Conservation (phyloP, 2,113 vertebrate species). For the Mesembrinibis cayennensis region DNA sequence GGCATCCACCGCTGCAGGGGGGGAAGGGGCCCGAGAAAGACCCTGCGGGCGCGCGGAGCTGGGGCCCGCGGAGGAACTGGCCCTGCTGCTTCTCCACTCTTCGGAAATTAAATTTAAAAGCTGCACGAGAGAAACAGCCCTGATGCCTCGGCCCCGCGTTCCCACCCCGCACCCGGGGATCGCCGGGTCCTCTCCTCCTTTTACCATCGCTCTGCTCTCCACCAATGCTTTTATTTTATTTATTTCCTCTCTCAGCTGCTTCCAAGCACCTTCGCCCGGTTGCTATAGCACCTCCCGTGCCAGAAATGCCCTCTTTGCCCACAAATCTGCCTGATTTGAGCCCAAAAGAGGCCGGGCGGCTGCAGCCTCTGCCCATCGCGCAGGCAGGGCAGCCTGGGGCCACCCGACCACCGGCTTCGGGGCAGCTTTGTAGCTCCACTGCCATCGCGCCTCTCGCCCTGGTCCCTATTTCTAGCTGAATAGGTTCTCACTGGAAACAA, state of each 20-base stretch:
- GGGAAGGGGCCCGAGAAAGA: too few species aligned
- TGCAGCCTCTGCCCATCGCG: neutral
- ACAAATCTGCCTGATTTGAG: neutral
- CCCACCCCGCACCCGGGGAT: rapidly evolving
- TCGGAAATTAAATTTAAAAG: neutral
- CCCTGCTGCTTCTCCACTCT: neutral
- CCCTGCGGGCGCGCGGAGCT: rapidly evolving
- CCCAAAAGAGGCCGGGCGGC: neutral
- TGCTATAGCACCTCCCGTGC: neutral
- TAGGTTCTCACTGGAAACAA: neutral
- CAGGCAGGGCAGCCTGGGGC: neutral
- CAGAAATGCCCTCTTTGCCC: neutral
- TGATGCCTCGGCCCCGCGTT: neutral
- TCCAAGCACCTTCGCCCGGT: neutral
- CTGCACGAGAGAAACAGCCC: neutral
- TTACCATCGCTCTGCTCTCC: neutral
- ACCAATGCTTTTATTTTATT: neutral
- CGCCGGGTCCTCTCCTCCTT: neutral
- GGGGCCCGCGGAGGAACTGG: rapidly evolving
- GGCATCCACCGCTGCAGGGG: rapidly evolving
- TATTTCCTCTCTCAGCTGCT: neutral
- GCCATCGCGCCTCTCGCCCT: neutral
- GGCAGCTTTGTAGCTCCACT: neutral
- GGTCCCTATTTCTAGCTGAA: neutral
- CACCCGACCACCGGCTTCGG: rapidly evolving